These are phyloP conservation scores for Allophyes oxyacanthae DNA, from an alignment of 2,888 invertebrate genomes.

Conservation along the genomic window DNA sequence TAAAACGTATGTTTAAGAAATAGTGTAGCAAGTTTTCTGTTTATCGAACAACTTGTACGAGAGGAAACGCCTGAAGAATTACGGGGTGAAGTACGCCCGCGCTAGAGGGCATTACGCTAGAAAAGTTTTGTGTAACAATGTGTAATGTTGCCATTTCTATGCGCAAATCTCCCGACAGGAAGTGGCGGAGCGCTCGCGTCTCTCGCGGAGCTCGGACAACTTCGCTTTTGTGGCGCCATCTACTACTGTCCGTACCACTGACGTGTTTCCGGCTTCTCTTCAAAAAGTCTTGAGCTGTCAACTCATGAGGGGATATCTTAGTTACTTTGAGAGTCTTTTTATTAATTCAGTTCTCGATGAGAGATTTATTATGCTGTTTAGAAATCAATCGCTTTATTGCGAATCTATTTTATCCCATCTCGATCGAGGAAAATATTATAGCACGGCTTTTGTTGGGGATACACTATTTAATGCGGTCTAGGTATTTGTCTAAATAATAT, in stretches of 20 bases:
- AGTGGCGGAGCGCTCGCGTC: constrained; percentile 71
- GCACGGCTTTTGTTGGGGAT: constrained; percentile 11
- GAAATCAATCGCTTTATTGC: constrained; percentile 28
- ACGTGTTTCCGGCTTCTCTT: constrained; percentile 87
- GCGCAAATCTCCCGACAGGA: constrained; percentile 82
- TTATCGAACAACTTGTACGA: constrained; percentile 74
- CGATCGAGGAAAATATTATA: constrained; percentile 23
- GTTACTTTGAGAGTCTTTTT: constrained; percentile 86
- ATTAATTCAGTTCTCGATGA: constrained; percentile 72
- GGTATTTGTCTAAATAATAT: not conserved
- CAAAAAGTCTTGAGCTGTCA: constrained; percentile 86
- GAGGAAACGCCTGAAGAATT: constrained; percentile 76
- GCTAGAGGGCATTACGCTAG: constrained; percentile 79
- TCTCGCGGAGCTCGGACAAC: constrained; percentile 72
- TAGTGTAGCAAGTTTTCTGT: constrained; percentile 68
- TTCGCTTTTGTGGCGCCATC: constrained; percentile 86
- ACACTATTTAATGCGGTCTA: constrained; percentile 18
- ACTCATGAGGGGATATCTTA: constrained; percentile 79
- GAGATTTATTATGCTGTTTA: constrained; percentile 78
- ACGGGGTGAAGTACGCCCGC: constrained; percentile 76
- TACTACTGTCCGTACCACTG: constrained; percentile 84
- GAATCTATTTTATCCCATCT: constrained; percentile 15
- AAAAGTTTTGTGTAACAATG: constrained; percentile 87
- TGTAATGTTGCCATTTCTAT: constrained; percentile 88
- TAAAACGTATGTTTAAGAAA: constrained; percentile 50